Evolutionary conservation across 2,888 invertebrate species (phyloP).

Genomic region (Odontothrips loti): DNA sequence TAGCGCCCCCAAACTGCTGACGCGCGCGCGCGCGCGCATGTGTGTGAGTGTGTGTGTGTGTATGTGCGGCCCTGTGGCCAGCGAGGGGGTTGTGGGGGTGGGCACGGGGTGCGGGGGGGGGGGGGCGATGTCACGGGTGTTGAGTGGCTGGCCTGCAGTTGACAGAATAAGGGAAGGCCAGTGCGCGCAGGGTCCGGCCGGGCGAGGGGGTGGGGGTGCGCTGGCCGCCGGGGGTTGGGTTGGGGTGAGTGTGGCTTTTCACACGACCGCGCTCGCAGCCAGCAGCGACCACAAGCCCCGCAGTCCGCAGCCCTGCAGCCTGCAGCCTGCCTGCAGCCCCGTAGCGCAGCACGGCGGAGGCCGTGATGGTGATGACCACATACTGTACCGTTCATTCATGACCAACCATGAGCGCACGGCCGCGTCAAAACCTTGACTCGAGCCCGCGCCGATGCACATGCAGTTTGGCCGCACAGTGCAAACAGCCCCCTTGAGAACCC

Average conservation of each 20-base stretch:
- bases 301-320: too few species aligned
- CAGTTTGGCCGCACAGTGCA: too few species aligned
- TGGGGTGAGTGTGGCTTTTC: constrained; percentile 9
- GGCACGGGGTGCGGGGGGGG: background rate
- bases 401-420: too few species aligned
- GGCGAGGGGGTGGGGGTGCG: background rate
- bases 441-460: too few species aligned
- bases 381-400: too few species aligned
- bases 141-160: constrained; percentile 23
- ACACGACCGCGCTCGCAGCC: background rate
- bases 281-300: too few species aligned
- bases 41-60: background rate
- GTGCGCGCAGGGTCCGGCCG: background rate
- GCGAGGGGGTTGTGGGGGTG: background rate
- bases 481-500: too few species aligned
- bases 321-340: too few species aligned
- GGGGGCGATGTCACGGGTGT: constrained; percentile 20
- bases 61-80: background rate
- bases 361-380: too few species aligned
- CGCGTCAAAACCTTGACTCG: too few species aligned
- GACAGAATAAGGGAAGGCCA: constrained; percentile 26
- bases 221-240: background rate
- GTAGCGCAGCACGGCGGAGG: too few species aligned
- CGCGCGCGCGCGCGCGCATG: background rate
- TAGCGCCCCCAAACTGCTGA: background rate